These are phyloP conservation scores for Denticeps clupeoides DNA, from an alignment of 2,797 vertebrate species.

Conservation along the genomic window DNA sequence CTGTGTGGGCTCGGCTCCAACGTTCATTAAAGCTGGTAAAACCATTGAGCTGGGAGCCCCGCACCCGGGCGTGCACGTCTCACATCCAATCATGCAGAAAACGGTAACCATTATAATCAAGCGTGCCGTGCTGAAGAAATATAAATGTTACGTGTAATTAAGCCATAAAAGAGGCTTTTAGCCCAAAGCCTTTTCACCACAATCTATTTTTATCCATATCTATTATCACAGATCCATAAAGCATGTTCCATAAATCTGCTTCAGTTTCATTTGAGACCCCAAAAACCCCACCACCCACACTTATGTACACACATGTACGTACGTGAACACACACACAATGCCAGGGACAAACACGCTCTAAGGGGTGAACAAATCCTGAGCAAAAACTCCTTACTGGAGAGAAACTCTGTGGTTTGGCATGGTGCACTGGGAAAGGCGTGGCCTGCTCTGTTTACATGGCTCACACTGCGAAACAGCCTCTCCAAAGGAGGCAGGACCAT, in stretches of 20 bases:
- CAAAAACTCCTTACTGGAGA: slow-evolving; percentile 38
- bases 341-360: slow-evolving; percentile 12
- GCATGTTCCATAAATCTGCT: slow-evolving; percentile 47
- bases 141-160: slow-evolving; percentile 56
- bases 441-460: slow-evolving; percentile 51
- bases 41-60: slow-evolving; percentile 46
- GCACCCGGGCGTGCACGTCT: slow-evolving; percentile 36
- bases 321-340: background rate
- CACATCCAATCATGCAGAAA: slow-evolving; percentile 30
- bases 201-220: slow-evolving; percentile 53
- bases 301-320: background rate
- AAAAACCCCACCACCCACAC: no score
- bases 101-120: slow-evolving; percentile 50
- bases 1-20: slow-evolving; percentile 49
- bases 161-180: slow-evolving; percentile 55
- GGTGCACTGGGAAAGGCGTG: slow-evolving; percentile 48
- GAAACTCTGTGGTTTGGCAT: slow-evolving; percentile 69
- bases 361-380: slow-evolving; percentile 21
- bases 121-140: slow-evolving; percentile 43
- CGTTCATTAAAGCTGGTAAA: slow-evolving; percentile 52
- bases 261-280: slow-evolving; percentile 35
- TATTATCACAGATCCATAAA: slow-evolving; percentile 51
- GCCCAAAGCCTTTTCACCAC: slow-evolving; percentile 38
- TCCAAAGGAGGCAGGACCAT: slow-evolving; percentile 33
- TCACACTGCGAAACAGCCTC: slow-evolving; percentile 52